Conservation (phyloP, 1,140 invertebrate genomes). For the Danaus melanippus region DNA sequence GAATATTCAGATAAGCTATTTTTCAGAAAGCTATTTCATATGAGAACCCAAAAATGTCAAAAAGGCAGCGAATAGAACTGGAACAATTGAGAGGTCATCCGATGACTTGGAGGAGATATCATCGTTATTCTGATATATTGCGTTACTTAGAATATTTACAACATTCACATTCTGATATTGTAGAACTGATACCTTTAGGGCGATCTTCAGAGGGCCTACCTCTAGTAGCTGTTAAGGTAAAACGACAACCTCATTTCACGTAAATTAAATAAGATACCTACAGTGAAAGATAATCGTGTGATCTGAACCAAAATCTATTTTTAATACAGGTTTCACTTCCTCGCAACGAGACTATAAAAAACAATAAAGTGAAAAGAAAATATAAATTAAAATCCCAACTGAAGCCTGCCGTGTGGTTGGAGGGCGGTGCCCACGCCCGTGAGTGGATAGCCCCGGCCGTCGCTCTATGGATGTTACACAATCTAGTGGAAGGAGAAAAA, state of each 20-base stretch:
- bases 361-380: conserved; percentile 45
- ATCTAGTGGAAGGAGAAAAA: conserved; percentile 79
- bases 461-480: conserved; percentile 83
- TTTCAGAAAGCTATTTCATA: conserved; percentile 76
- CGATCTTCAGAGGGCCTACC: conserved; percentile 81
- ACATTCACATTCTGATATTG: conserved; percentile 75
- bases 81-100: conserved; percentile 73
- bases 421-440: conserved; percentile 83
- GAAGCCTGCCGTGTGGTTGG: conserved; percentile 77
- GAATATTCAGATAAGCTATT: not conserved
- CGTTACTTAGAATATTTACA: conserved; percentile 80
- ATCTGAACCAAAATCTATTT: not conserved
- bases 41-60: conserved; percentile 77
- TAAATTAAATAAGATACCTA: too few relatives aligned
- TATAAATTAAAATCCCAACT: conserved; percentile 59
- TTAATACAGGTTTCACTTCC: conserved; percentile 17
- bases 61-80: conserved; percentile 74
- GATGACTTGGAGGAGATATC: conserved; percentile 82
- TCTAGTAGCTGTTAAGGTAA: conserved; percentile 77
- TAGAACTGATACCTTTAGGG: conserved; percentile 79
- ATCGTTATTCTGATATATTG: conserved; percentile 77
- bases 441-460: conserved; percentile 91
- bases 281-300: not conserved
- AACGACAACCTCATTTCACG: not conserved
- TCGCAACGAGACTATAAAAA: conserved; percentile 17